Percentiles rank a stretch among this genome's conserved stretches.
Evolutionary conservation across 2,113 vertebrate genomes (phyloP).

Genomic region (Turdus rufiventris): DNA sequence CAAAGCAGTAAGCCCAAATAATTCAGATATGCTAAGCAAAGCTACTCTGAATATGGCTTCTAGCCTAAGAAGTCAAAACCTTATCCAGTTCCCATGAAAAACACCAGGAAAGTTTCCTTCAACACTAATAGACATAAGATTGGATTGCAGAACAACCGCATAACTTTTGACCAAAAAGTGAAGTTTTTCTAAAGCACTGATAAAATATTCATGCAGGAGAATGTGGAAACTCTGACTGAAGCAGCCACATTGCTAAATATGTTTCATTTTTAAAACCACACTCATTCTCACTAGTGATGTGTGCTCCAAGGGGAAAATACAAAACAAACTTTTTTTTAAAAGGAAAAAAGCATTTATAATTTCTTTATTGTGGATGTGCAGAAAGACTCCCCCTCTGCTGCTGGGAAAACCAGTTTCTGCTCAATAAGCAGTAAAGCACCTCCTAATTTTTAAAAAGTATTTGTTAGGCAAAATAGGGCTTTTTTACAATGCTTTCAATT

Average conservation of each 20-base stretch:
- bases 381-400: neutral
- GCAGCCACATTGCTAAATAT: neutral
- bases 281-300: neutral
- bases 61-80: neutral
- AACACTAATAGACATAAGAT: neutral
- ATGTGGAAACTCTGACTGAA: neutral
- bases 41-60: neutral
- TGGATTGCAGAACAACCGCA: neutral
- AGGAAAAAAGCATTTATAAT: neutral
- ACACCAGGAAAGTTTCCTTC: slow-evolving; percentile 11
- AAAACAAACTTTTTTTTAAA: neutral
- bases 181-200: neutral
- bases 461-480: slow-evolving; percentile 49
- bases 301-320: neutral
- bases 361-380: neutral
- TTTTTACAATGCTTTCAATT: neutral
- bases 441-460: slow-evolving; percentile 38
- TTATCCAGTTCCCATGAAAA: slow-evolving; percentile 46
- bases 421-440: neutral
- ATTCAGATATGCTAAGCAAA: slow-evolving; percentile 20
- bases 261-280: neutral
- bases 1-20: neutral
- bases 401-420: slow-evolving; percentile 16
- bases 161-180: slow-evolving; percentile 30
- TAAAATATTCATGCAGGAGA: neutral